These are phyloP conservation scores for Serrognathus titanus DNA, from an alignment of 2,888 invertebrate species.

Conservation along the genomic window DNA sequence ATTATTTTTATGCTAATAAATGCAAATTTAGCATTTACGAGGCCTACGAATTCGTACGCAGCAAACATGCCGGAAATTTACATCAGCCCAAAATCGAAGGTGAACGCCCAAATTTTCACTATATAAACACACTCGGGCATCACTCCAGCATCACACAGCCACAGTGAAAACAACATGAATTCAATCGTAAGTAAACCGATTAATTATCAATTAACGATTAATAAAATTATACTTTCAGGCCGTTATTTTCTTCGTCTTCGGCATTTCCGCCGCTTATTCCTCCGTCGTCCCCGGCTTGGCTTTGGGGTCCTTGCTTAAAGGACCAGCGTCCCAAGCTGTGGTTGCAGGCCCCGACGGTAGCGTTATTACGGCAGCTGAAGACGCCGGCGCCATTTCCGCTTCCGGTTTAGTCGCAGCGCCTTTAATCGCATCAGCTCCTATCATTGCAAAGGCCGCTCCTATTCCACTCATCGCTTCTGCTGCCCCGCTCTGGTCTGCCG, in stretches of 20 bases:
- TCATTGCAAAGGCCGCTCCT: not conserved
- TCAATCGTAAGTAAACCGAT: no score
- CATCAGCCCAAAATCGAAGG: no score
- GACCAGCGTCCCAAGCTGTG: not conserved
- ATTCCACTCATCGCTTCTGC: not conserved
- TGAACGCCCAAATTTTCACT: no score
- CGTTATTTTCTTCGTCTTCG: not conserved
- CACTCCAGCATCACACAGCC: no score
- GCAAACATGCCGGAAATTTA: no score
- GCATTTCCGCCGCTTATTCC: not conserved
- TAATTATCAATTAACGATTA: no score
- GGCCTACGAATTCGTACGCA: no score
- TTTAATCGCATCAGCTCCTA: slow-evolving; percentile 27
- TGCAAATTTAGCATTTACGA: no score
- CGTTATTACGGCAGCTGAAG: slow-evolving; percentile 5
- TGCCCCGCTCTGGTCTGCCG: slow-evolving; percentile 2
- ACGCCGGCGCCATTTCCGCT: slow-evolving; percentile 38
- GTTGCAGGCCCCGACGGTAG: not conserved
- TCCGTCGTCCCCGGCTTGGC: not conserved
- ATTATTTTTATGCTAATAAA: no score
- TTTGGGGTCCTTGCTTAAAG: not conserved
- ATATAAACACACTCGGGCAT: no score
- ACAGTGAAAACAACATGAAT: no score
- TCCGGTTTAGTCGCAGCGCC: slow-evolving; percentile 48
- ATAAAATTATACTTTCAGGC: not conserved